These are phyloP conservation scores for Zeus faber DNA, from an alignment of 2,113 vertebrate species.

Conservation along the genomic window DNA sequence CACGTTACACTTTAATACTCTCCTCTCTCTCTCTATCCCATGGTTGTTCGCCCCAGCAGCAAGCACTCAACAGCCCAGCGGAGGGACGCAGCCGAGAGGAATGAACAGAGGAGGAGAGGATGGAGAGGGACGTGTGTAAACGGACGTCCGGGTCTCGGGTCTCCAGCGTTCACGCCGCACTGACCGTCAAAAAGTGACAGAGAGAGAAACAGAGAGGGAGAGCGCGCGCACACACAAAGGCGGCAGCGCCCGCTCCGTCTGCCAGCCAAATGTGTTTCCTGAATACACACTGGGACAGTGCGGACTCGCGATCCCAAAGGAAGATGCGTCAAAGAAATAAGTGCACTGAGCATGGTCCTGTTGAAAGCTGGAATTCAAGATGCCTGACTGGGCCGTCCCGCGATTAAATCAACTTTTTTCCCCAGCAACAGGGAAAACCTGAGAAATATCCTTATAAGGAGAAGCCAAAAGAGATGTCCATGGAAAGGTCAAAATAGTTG, in stretches of 20 bases:
- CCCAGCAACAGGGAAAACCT: not conserved
- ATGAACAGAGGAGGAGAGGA: too few species aligned
- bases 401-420: not conserved
- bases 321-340: too few species aligned
- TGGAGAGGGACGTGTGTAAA: too few species aligned
- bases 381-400: too few species aligned
- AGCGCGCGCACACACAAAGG: slow-evolving; percentile 1
- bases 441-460: not conserved
- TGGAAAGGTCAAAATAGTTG: not conserved
- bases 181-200: slow-evolving; percentile 9
- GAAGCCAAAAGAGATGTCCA: not conserved
- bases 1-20: too few species aligned
- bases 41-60: too few species aligned
- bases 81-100: too few species aligned
- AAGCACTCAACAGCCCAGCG: too few species aligned
- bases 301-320: not conserved
- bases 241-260: slow-evolving; percentile 5
- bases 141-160: slow-evolving; percentile 30
- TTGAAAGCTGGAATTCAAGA: too few species aligned
- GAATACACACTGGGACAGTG: not conserved
- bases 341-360: too few species aligned
- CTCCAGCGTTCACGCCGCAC: slow-evolving; percentile 37
- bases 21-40: too few species aligned
- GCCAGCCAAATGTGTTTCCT: not conserved
- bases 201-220: not conserved